Percentiles rank a stretch among this genome's conserved stretches.
phyloP scores from a whole-genome alignment of 1,140 invertebrate species.

The Pygmarrhopalites habei region DNA sequence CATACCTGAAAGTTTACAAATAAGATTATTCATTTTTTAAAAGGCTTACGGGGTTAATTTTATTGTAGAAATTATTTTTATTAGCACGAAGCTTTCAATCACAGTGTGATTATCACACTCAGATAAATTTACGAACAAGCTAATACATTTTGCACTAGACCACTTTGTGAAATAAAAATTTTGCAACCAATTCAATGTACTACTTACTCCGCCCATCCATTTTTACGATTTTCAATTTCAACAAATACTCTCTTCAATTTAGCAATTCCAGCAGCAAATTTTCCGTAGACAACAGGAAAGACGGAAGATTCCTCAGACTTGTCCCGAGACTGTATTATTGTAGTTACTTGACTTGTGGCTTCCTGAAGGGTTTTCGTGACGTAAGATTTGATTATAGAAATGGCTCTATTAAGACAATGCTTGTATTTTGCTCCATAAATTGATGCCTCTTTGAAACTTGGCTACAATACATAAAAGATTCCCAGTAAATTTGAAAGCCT shows the following conservation, averaged over 20 bases:
- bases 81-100: no score
- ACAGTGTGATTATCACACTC: no score
- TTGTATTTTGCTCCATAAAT: slow-evolving; percentile 65
- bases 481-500: not conserved
- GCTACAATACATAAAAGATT: slow-evolving; percentile 44
- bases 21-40: no score
- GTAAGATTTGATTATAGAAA: slow-evolving; percentile 68
- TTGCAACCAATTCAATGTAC: no score
- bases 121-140: no score
- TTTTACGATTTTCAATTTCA: slow-evolving; percentile 68
- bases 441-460: slow-evolving; percentile 63
- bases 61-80: no score
- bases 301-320: slow-evolving; percentile 56
- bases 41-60: no score
- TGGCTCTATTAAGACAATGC: slow-evolving; percentile 68
- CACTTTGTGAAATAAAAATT: no score
- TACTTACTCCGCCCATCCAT: slow-evolving; percentile 61
- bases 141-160: no score
- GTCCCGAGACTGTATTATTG: slow-evolving; percentile 35
- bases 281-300: slow-evolving; percentile 85
- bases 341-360: slow-evolving; percentile 65
- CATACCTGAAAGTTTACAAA: slow-evolving; percentile 57
- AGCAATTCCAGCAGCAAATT: slow-evolving; percentile 80
- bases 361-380: slow-evolving; percentile 63
- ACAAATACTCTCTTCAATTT: slow-evolving; percentile 72